A percentile compares a stretch with the other conserved stretches of the same genome.
Conservation (phyloP, 1,140 invertebrate species). For the Metopolophium dirhodum region DNA sequence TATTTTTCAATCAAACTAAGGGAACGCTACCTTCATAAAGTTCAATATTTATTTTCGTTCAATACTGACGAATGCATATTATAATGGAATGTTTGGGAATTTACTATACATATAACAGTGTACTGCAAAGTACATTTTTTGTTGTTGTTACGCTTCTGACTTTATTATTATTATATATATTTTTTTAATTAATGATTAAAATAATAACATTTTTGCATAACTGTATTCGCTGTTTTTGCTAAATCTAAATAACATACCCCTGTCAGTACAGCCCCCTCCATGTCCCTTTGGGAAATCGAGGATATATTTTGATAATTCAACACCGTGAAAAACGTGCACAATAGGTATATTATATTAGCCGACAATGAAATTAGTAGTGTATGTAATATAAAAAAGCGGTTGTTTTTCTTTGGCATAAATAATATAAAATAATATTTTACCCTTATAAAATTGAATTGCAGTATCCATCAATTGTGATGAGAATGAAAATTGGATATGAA, state of each 20-base stretch:
- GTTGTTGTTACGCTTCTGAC: background rate
- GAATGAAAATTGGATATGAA: background rate
- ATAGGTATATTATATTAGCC: background rate
- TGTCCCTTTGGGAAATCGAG: background rate
- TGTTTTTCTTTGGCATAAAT: background rate
- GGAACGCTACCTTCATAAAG: background rate
- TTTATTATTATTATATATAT: background rate
- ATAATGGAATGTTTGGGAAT: background rate
- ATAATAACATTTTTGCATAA: background rate
- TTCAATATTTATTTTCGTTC: background rate
- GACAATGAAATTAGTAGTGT: background rate
- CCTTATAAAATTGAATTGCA: background rate
- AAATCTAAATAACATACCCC: background rate
- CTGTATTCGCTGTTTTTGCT: background rate
- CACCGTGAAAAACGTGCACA: background rate
- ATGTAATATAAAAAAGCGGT: background rate
- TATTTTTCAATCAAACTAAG: background rate
- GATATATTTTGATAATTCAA: background rate
- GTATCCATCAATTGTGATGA: background rate
- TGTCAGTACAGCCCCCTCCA: background rate
- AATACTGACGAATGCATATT: background rate
- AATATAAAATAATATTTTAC: background rate
- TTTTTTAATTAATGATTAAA: background rate
- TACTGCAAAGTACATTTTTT: background rate
- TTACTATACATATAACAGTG: background rate